These are phyloP conservation scores for Brachyalestes nurse DNA, from an alignment of 2,797 vertebrate species.

Conservation along the genomic window DNA sequence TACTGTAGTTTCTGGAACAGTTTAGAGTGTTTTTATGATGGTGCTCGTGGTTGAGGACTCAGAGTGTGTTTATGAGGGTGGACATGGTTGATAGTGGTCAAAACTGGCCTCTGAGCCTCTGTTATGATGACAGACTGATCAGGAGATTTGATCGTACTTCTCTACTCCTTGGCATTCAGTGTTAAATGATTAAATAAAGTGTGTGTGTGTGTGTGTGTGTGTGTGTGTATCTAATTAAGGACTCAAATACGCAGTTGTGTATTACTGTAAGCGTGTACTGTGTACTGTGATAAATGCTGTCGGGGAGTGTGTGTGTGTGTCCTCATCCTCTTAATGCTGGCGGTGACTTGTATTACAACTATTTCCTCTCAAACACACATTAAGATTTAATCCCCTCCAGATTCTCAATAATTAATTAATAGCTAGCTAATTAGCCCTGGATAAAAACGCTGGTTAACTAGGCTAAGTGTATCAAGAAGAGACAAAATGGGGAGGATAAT, in stretches of 20 bases:
- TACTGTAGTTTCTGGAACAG: background rate
- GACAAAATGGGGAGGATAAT: slow-evolving; percentile 53
- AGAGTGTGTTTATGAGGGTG: background rate
- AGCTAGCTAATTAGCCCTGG: slow-evolving; percentile 77
- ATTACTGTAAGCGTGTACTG: slow-evolving; percentile 38
- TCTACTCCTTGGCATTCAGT: background rate
- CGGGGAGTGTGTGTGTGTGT: slow-evolving; percentile 66
- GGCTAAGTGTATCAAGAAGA: slow-evolving; percentile 73
- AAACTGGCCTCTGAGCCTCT: background rate
- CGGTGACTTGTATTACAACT: slow-evolving; percentile 78
- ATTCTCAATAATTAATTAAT: slow-evolving; percentile 84
- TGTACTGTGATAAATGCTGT: slow-evolving; percentile 72
- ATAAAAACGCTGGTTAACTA: slow-evolving; percentile 77
- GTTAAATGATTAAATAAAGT: background rate
- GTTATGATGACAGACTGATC: background rate
- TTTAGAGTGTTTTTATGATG: background rate
- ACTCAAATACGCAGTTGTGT: slow-evolving; percentile 65
- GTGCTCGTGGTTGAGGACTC: background rate
- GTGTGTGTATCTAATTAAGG: slow-evolving; percentile 42
- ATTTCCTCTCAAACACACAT: slow-evolving; percentile 76
- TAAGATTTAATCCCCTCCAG: slow-evolving; percentile 76
- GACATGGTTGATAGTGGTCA: background rate
- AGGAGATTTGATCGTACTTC: slow-evolving; percentile 10
- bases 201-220: slow-evolving; percentile 1
- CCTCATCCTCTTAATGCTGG: slow-evolving; percentile 36